Evolutionary conservation across 2,113 vertebrate species (phyloP).

Genomic region (Aplodontia rufa): DNA sequence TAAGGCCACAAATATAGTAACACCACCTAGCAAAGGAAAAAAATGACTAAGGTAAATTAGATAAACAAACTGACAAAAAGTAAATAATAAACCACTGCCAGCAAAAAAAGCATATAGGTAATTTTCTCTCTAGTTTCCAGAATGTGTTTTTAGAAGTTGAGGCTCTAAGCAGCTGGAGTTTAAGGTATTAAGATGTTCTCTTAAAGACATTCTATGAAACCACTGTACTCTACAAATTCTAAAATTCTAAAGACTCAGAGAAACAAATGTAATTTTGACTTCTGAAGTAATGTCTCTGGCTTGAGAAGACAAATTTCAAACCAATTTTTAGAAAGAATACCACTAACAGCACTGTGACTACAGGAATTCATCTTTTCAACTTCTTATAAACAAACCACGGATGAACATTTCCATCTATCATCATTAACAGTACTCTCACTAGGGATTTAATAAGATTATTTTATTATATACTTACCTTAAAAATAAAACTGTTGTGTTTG

Average conservation of each 20-base stretch:
- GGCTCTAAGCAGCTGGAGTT: background rate
- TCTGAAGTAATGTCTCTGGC: background rate
- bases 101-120: background rate
- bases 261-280: slow-evolving; percentile 44
- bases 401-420: background rate
- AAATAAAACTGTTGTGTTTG: background rate
- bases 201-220: background rate
- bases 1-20: slow-evolving; percentile 99
- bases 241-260: slow-evolving; percentile 24
- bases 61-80: background rate
- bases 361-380: background rate
- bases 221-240: background rate
- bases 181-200: slow-evolving; percentile 1
- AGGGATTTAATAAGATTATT: background rate
- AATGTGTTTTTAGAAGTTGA: slow-evolving; percentile 21
- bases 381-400: background rate
- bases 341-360: background rate
- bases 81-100: background rate
- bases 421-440: background rate
- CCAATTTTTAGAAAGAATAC: slow-evolving; percentile 30
- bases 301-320: slow-evolving; percentile 43
- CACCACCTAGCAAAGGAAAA: slow-evolving; percentile 88
- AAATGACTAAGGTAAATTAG: slow-evolving; percentile 3
- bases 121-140: background rate
- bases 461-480: background rate